Evolutionary conservation across 2,888 invertebrate species (phyloP).

Genomic region (Lepetodrilus schrolli): DNA sequence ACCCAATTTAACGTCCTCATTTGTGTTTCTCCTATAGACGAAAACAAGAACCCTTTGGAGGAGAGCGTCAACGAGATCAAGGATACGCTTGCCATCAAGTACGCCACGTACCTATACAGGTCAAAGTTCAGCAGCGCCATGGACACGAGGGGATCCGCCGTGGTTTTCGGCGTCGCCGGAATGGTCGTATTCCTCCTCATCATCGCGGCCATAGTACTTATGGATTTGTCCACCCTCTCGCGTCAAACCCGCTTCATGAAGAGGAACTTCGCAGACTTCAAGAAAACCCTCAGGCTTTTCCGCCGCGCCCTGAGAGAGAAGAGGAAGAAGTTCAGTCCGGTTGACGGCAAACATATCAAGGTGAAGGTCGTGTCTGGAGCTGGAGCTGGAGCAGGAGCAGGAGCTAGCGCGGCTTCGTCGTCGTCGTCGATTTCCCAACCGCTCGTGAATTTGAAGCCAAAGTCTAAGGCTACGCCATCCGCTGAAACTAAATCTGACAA

Average conservation of each 20-base stretch:
- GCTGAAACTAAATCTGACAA: too few relatives aligned
- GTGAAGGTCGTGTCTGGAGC: neutral
- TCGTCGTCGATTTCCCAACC: neutral
- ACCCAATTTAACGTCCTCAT: too few relatives aligned
- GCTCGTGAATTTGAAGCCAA: neutral
- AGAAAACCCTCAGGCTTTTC: neutral
- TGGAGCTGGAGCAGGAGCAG: neutral
- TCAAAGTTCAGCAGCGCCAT: constrained; percentile 20
- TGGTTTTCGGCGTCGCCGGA: constrained; percentile 4
- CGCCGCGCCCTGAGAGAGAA: neutral
- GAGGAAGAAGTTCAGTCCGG: neutral
- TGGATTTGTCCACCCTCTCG: constrained; percentile 10
- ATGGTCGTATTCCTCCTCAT: constrained; percentile 4
- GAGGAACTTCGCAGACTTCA: neutral
- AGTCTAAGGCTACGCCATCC: too few relatives aligned
- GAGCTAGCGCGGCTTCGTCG: neutral
- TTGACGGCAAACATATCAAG: constrained; percentile 12
- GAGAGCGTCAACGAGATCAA: neutral
- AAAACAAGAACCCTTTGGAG: neutral
- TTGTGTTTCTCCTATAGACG: neutral
- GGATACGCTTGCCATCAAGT: neutral
- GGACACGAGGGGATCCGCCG: neutral
- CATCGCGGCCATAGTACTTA: neutral
- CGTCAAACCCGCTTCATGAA: neutral
- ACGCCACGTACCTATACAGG: neutral